phyloP scores from a whole-genome alignment of 2,888 invertebrate species.

The Malthinus seriepunctatus region DNA sequence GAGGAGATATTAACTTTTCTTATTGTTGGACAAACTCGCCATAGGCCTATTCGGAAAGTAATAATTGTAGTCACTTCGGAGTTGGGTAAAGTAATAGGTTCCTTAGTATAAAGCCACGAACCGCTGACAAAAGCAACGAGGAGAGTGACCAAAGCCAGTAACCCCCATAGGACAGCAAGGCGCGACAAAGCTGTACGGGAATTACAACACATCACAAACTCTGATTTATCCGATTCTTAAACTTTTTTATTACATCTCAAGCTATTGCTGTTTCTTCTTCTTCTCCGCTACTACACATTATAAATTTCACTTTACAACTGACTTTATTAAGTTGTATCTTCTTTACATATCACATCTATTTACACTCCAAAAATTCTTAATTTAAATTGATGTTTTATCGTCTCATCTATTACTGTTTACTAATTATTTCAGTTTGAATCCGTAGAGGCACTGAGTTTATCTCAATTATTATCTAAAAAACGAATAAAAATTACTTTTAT shows the following conservation, averaged over 20 bases:
- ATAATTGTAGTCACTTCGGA: constrained; percentile 54
- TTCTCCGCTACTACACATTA: constrained; percentile 1
- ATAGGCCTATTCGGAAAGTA: constrained; percentile 57
- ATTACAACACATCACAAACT: constrained; percentile 49
- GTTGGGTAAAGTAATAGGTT: constrained; percentile 55
- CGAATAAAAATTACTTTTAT: too few relatives aligned
- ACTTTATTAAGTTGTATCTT: too few relatives aligned
- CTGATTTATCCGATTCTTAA: constrained; percentile 27
- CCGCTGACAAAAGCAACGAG: constrained; percentile 57
- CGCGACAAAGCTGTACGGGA: constrained; percentile 52
- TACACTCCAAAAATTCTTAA: too few relatives aligned
- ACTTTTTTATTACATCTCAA: constrained; percentile 23
- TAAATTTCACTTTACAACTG: constrained; percentile 3
- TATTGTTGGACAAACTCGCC: constrained; percentile 57
- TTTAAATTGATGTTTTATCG: too few relatives aligned
- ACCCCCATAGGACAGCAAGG: constrained; percentile 55
- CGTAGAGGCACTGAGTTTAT: too few relatives aligned
- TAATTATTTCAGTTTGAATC: too few relatives aligned
- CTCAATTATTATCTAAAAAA: too few relatives aligned
- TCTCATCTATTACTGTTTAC: too few relatives aligned
- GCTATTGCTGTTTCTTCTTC: constrained; percentile 10
- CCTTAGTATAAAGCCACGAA: constrained; percentile 57
- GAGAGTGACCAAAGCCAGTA: constrained; percentile 53
- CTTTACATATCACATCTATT: too few relatives aligned
- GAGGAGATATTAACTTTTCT: constrained; percentile 52